Evolutionary conservation across 2,797 vertebrate genomes (phyloP), one percentile per base, ranked within the genome.

Genomic region (Sebastolobus alascanus): DNA sequence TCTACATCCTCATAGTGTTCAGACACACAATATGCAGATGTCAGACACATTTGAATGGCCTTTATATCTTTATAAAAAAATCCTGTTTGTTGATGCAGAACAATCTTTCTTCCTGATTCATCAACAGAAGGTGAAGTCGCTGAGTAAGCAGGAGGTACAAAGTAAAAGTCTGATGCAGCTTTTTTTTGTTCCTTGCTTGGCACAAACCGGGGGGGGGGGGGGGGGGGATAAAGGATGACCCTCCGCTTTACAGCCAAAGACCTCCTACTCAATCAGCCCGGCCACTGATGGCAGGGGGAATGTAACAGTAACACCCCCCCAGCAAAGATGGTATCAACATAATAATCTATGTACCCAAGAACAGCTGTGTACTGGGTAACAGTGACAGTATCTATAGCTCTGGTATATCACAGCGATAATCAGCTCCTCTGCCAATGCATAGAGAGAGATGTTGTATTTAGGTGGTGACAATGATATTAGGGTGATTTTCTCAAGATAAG

Each of bases 11-110:
- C 11, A 35, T 33, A 22, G 46, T 77, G 68, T 77, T 72, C 56
- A 83, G 40, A 60, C 61, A 68, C 29, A 38, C n/a, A 77, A 77
- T 80, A 85, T 66, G 78, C 56, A 55, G 66, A 74, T 31, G 64
- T 75, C 65, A 70, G 63, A 61, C 1, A 4, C 56, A 77, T 83
- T 25, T 83, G 70, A 90, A 88, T 69, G 46, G 38, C 61, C 66
- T 74, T 79, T 82, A 72, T 68, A 83, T 75, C 80, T 82, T 78
- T 77, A 84, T 84, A 87, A 87, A 87, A 87, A 87, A 87, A 87
- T 87, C 66, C 58, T 84, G 79, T 86, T 88, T 90, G 89, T 88
- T 73, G 65, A 90, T 88, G 77, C 73, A 80, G 76, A 80, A 81
- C 80, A 54, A 50, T 66, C 65, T 54, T 73, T 16, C 7, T 55